A percentile compares a stretch with the other conserved stretches of the same genome.
These are phyloP conservation scores for Paraescarpia echinospica DNA, from an alignment of 1,140 invertebrate genomes.

Conservation along the genomic window DNA sequence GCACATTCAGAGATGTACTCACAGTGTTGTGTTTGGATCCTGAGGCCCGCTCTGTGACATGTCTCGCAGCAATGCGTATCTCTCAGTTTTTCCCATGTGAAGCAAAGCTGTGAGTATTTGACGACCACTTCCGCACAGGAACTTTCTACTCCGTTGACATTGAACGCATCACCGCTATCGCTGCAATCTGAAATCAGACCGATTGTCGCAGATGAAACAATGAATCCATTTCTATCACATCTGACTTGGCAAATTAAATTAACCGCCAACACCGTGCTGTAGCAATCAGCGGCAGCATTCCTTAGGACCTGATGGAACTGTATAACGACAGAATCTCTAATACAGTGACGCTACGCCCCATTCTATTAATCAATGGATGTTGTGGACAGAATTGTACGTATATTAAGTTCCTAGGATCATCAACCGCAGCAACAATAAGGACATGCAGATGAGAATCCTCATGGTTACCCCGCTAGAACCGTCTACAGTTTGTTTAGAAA, in stretches of 20 bases:
- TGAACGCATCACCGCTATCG: not conserved
- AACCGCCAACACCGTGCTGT: too few species aligned
- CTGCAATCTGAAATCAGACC: not conserved
- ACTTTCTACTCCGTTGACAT: not conserved
- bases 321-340: too few species aligned
- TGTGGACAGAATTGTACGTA: too few species aligned
- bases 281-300: too few species aligned
- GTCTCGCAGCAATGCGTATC: not conserved
- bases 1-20: not conserved
- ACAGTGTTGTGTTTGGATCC: not conserved
- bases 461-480: too few species aligned
- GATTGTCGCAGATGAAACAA: not conserved
- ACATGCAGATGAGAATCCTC: too few species aligned
- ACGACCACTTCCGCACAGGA: not conserved
- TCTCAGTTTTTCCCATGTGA: not conserved
- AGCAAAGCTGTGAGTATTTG: not conserved
- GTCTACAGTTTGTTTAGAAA: too few species aligned
- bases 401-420: too few species aligned
- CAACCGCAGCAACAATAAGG: too few species aligned
- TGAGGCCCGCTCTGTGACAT: not conserved
- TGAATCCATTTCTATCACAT: not conserved
- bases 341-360: too few species aligned
- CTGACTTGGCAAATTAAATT: not conserved
- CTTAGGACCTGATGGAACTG: too few species aligned
- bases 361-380: too few species aligned